Evolutionary conservation across 2,797 vertebrate genomes (phyloP).

Genomic region (Ceyx erithaca): DNA sequence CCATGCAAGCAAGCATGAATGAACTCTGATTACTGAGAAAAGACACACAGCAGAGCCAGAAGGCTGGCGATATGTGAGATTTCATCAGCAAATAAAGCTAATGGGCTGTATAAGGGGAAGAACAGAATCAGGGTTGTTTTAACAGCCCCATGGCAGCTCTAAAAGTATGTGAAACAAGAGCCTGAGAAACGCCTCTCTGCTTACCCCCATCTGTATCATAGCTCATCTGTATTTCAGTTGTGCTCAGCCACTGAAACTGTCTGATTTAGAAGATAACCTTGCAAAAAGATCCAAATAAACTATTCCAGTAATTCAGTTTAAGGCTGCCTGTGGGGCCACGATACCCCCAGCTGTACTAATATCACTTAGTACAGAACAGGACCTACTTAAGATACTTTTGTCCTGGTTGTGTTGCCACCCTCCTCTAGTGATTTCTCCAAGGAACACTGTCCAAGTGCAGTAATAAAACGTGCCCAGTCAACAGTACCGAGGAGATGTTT

Average conservation of each 20-base stretch:
- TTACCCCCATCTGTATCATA: rapidly evolving
- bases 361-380: rapidly evolving
- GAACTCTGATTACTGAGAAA: background rate
- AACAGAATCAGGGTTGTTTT: background rate
- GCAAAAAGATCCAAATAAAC: background rate
- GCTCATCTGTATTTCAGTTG: background rate
- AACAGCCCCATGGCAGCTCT: background rate
- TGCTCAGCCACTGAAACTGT: background rate
- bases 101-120: background rate
- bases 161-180: background rate
- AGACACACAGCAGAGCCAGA: background rate
- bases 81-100: background rate
- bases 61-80: rapidly evolving
- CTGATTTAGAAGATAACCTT: background rate
- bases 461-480: background rate
- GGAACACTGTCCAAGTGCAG: rapidly evolving
- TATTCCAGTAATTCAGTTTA: background rate
- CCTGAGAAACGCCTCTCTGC: background rate
- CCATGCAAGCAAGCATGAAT: background rate
- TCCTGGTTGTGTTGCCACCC: no score
- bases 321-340: background rate
- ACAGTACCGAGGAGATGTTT: background rate
- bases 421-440: rapidly evolving
- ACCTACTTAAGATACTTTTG: background rate
- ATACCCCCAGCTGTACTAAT: background rate